Evolutionary conservation across 2,113 vertebrate genomes (phyloP).

Genomic region (Sceloporus tristichus): DNA sequence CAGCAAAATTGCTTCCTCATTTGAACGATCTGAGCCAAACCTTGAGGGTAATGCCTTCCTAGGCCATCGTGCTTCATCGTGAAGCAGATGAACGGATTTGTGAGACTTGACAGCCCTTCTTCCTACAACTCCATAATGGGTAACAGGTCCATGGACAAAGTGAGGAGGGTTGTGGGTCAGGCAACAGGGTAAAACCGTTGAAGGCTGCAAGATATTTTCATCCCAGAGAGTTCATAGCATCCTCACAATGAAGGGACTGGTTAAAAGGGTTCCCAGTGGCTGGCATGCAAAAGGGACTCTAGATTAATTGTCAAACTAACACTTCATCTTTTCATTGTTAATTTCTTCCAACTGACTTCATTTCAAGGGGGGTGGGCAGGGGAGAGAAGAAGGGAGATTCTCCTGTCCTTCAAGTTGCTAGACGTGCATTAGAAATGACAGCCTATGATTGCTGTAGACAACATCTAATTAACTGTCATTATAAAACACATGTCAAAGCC

Average conservation of each 20-base stretch:
- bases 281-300: slow-evolving; percentile 42
- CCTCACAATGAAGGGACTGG: slow-evolving; percentile 28
- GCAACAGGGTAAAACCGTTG: background rate
- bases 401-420: slow-evolving; percentile 77
- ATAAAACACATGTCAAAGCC: slow-evolving; percentile 92
- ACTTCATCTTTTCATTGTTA: slow-evolving; percentile 65
- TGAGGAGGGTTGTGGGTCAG: background rate
- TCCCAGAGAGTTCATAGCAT: background rate
- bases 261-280: background rate
- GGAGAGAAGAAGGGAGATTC: slow-evolving; percentile 65
- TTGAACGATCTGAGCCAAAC: background rate
- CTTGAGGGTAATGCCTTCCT: background rate
- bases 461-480: slow-evolving; percentile 95
- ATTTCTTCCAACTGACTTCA: slow-evolving; percentile 73
- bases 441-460: slow-evolving; percentile 90
- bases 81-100: background rate
- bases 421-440: slow-evolving; percentile 83
- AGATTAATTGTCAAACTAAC: slow-evolving; percentile 59
- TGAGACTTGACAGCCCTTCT: background rate
- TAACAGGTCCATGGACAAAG: slow-evolving; percentile 1
- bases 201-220: background rate
- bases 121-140: rapidly evolving
- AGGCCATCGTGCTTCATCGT: background rate
- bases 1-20: background rate
- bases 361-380: slow-evolving; percentile 6